Conservation (phyloP, 2,113 vertebrate genomes). For the Corythornis vintsioides region DNA sequence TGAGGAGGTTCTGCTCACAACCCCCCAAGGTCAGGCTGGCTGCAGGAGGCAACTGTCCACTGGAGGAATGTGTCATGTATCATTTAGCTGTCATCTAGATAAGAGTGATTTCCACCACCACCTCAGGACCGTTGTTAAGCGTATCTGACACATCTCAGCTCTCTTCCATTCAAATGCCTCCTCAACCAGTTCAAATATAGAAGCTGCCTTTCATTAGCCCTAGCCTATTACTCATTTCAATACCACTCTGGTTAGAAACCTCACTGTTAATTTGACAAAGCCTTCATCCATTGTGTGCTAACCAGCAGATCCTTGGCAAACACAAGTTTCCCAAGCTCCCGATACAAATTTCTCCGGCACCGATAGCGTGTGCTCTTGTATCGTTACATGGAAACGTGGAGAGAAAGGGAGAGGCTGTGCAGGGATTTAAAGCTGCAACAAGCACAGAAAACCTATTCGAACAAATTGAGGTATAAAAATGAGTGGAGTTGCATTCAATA, state of each 20-base stretch:
- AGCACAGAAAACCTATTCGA: not conserved
- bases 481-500: not conserved
- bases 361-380: not conserved
- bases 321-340: conserved; percentile 1
- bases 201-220: conserved; percentile 48
- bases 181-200: conserved; percentile 37
- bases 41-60: not conserved
- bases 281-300: not conserved
- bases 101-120: not conserved
- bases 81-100: not conserved
- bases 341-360: not conserved
- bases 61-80: not conserved
- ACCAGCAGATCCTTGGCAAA: not conserved
- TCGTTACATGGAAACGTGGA: not conserved
- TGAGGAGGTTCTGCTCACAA: not conserved
- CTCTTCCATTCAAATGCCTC: conserved; percentile 3
- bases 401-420: not conserved
- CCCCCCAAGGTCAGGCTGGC: not conserved
- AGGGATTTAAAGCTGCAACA: not conserved
- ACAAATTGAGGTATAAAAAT: not conserved
- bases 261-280: not conserved
- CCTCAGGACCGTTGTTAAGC: not conserved
- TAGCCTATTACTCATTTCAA: conserved; percentile 16
- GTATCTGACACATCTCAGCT: conserved; percentile 17
- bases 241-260: not conserved